phyloP scores from a whole-genome alignment of 2,888 invertebrate genomes.

The Tetramorium bicarinatum region DNA sequence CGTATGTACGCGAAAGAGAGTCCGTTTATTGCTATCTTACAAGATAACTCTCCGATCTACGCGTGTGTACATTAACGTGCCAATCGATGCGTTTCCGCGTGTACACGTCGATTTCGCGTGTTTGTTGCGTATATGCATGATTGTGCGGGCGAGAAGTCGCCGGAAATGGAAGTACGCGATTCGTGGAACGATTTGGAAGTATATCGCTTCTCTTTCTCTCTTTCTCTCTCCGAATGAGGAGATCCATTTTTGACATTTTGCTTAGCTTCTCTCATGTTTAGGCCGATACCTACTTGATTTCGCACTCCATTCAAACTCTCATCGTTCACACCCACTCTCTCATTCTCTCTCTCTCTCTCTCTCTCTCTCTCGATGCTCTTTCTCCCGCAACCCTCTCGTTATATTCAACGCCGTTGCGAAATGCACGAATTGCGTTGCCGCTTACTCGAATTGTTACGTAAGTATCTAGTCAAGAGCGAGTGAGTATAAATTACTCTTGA shows the following conservation, averaged over 20 bases:
- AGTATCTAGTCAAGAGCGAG: not conserved
- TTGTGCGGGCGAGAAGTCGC: constrained; percentile 48
- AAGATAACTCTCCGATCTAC: constrained; percentile 67
- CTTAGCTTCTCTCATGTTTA: constrained; percentile 67
- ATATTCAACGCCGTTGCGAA: constrained; percentile 16
- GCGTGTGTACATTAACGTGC: constrained; percentile 8
- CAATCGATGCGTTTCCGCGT: not conserved
- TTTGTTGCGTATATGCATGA: constrained; percentile 25
- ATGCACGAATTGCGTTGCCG: not conserved
- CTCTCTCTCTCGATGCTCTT: constrained; percentile 8
- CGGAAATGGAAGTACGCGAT: constrained; percentile 60
- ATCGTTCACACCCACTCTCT: not conserved
- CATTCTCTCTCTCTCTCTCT: not conserved
- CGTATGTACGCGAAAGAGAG: constrained; percentile 73
- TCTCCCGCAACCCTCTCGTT: constrained; percentile 57
- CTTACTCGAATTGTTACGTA: constrained; percentile 17
- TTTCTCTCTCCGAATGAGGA: not conserved
- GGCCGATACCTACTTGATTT: constrained; percentile 72
- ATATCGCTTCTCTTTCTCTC: not conserved
- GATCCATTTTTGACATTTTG: constrained; percentile 31
- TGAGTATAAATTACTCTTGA: constrained; percentile 5
- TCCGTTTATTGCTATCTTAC: constrained; percentile 84
- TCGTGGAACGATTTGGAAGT: constrained; percentile 57
- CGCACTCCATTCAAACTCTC: not conserved
- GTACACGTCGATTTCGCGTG: constrained; percentile 2